Evolutionary conservation across 2,888 invertebrate species (phyloP), one percentile per base, ranked within the genome.

Genomic region (Stenichneumon culpator): DNA sequence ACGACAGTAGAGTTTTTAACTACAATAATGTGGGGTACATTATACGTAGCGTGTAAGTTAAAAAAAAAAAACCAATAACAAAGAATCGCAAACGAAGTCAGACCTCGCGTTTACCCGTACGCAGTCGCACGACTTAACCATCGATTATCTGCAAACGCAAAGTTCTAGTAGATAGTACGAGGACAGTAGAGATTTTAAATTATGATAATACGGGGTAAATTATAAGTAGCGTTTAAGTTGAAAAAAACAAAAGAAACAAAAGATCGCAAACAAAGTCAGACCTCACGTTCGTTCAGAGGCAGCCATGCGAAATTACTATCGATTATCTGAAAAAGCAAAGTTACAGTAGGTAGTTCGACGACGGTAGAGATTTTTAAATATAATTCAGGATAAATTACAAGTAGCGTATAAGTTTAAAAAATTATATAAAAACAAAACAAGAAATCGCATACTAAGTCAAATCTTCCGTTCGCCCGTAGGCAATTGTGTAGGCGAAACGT

Each of bases 81-180:
- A 54, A 22, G 9, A 22, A 16, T 54, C 19, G 54, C 22, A 54
- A 54, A 22, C 22, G 22, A 54, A 54, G 54, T 54, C 54, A 54
- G 19, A 54, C 54, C 22, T 54, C 54, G 7, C 54, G 54, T 54
- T 54, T 22, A 9, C 22, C 22, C 54, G 22, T 54, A 22, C 22
- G 19, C n/a, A 52, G n/a, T 19, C 54, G 54, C 22, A 54, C 54
- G 54, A 54, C 7, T 52, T n/a, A 2, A n/a, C 19, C 52, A 19
- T 54, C 9, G 9, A 54, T 54, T 22, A 54, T 22, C 54, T 54
- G 1, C 22, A 54, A 4, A 4, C 36, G 9, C 36, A 36, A 36
- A 67, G 67, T 63, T 74, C 54, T 11, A 50, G n/a, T 50, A n/a
- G n/a, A 4, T n/a, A 36, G 36, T 36, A 9, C 80, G 47, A 67